Percentiles rank a stretch among this genome's conserved stretches.
Conservation (phyloP, 2,888 invertebrate species). For the Drosophila percnosoma region DNA sequence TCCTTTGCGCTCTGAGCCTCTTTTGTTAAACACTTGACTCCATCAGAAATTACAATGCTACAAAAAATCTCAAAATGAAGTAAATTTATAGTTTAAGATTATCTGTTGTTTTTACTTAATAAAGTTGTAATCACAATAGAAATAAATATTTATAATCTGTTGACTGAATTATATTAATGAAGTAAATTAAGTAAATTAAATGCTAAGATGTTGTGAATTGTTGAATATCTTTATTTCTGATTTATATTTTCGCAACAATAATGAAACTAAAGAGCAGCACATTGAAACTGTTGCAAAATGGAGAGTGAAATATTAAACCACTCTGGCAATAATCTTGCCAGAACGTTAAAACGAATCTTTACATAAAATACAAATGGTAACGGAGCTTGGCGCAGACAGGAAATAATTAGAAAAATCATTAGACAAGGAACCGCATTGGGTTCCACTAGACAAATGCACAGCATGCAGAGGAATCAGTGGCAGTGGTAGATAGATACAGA, state of each 20-base stretch:
- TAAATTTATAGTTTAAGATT: background rate
- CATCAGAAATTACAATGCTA: constrained; percentile 13
- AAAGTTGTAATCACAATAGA: background rate
- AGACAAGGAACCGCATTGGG: constrained; percentile 9
- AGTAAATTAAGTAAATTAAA: background rate
- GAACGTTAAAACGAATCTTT: background rate
- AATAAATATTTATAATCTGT: background rate
- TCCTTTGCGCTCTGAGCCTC: constrained; percentile 41
- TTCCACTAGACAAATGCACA: background rate
- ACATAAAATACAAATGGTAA: constrained; percentile 5
- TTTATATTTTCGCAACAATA: background rate
- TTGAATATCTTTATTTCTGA: background rate
- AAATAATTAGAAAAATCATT: constrained; percentile 52
- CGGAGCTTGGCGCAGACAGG: constrained; percentile 6
- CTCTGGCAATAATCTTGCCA: constrained; percentile 9
- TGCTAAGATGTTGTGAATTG: background rate
- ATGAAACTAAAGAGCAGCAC: background rate
- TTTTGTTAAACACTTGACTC: constrained; percentile 32
- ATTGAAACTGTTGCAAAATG: background rate
- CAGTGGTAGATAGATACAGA: constrained; percentile 33
- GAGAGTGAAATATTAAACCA: constrained; percentile 8
- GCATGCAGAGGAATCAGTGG: background rate
- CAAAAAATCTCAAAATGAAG: constrained; percentile 7
- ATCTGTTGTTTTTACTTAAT: background rate
- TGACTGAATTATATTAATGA: background rate